Conservation (phyloP, 2,888 invertebrate genomes). For the Cepaea hortensis region DNA sequence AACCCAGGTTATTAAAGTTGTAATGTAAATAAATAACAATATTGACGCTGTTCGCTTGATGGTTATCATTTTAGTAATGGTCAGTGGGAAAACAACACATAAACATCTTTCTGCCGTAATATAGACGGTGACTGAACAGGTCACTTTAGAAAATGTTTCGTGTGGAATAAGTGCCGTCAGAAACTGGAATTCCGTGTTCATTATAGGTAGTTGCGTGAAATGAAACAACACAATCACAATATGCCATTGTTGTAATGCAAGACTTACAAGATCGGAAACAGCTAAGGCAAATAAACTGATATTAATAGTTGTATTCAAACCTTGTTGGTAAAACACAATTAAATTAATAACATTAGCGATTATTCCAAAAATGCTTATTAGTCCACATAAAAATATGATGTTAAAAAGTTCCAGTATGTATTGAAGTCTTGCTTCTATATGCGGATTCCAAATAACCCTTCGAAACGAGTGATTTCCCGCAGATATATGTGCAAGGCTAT, state of each 20-base stretch:
- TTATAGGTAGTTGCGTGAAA: background rate
- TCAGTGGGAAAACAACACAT: background rate
- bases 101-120: background rate
- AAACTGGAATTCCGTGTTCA: background rate
- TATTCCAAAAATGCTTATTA: background rate
- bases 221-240: background rate
- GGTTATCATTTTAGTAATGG: background rate
- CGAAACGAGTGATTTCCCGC: too few relatives aligned
- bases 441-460: too few relatives aligned
- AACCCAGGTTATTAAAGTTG: background rate
- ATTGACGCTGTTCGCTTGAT: background rate
- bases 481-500: too few relatives aligned
- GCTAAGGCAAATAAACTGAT: conserved; percentile 1
- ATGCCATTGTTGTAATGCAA: background rate
- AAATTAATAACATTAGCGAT: background rate
- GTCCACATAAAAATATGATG: background rate
- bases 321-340: background rate
- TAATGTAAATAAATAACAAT: background rate
- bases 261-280: background rate
- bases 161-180: background rate
- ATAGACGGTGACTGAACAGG: background rate
- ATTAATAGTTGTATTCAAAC: background rate
- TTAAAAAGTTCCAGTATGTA: background rate
- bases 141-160: background rate
- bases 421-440: too few relatives aligned